Conservation (phyloP, 2,113 vertebrate species). For the Nycticryphes semicollaris region DNA sequence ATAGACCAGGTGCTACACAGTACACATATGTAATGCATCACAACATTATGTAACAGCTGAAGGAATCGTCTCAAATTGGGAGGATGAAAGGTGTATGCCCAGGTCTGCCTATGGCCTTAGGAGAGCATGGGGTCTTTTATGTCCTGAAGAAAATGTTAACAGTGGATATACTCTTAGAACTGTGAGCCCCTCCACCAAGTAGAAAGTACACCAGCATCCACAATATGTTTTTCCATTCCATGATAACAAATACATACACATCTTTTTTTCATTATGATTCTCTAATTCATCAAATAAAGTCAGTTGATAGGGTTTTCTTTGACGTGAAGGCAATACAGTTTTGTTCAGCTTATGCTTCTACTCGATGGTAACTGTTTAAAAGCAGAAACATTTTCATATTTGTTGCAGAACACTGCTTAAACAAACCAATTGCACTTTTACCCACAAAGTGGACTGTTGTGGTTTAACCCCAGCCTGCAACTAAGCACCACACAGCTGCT, state of each 20-base stretch:
- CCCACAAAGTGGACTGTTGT: neutral
- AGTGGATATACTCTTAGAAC: neutral
- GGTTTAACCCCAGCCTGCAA: neutral
- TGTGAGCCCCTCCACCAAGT: neutral
- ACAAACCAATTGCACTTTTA: fast-evolving
- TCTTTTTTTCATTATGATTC: neutral
- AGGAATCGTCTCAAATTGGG: neutral
- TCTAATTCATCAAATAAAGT: neutral
- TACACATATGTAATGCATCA: fast-evolving
- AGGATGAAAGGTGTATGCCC: neutral
- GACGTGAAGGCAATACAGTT: neutral
- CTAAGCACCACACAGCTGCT: neutral
- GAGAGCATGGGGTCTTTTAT: neutral
- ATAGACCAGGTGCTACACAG: neutral
- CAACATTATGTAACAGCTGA: neutral
- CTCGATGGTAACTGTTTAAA: neutral
- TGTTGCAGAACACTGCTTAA: neutral
- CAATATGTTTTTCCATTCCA: neutral
- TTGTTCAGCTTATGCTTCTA: neutral
- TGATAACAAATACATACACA: neutral
- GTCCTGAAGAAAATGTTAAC: neutral
- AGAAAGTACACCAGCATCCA: neutral
- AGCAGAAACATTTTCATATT: neutral
- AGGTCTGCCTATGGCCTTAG: neutral
- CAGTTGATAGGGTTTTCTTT: neutral